Percentiles rank a stretch among this genome's conserved stretches.
Evolutionary conservation across 2,797 vertebrate genomes (phyloP).

Genomic region (Liparis tanakae): DNA sequence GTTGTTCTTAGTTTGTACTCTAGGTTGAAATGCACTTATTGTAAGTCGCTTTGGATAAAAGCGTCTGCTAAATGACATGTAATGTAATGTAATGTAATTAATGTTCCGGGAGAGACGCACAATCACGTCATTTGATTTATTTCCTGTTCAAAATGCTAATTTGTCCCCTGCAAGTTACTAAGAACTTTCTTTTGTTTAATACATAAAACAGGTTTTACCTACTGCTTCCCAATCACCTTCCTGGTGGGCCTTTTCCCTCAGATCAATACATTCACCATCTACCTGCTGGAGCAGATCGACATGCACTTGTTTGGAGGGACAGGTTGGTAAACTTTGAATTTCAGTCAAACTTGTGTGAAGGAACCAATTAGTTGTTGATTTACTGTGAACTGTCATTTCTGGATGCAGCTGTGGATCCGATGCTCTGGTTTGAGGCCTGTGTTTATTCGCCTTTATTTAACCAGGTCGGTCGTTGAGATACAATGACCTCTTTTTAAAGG

Average conservation of each 20-base stretch:
- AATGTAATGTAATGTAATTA: too few relatives aligned
- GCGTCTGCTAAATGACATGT: too few relatives aligned
- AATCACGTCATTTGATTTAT: neutral
- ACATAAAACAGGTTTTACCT: slow-evolving; percentile 87
- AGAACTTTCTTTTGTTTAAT: slow-evolving; percentile 22
- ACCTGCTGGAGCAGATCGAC: slow-evolving; percentile 95
- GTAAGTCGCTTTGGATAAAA: too few relatives aligned
- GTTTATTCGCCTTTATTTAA: too few relatives aligned
- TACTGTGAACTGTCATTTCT: neutral
- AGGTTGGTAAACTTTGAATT: slow-evolving; percentile 77
- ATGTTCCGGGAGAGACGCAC: neutral
- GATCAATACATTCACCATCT: slow-evolving; percentile 96
- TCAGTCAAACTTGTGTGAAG: neutral
- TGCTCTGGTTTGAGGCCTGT: neutral
- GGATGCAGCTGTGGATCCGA: neutral
- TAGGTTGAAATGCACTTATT: too few relatives aligned
- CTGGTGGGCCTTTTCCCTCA: slow-evolving; percentile 97
- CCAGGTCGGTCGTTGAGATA: too few relatives aligned
- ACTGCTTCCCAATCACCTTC: slow-evolving; percentile 95
- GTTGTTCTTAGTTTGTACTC: too few relatives aligned
- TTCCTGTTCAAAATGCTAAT: neutral
- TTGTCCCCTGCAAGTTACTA: neutral
- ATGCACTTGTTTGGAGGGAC: slow-evolving; percentile 96
- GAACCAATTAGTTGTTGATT: neutral
- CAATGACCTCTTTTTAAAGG: too few relatives aligned